Conservation (phyloP, 1,140 invertebrate genomes). For the Diabrotica undecimpunctata region DNA sequence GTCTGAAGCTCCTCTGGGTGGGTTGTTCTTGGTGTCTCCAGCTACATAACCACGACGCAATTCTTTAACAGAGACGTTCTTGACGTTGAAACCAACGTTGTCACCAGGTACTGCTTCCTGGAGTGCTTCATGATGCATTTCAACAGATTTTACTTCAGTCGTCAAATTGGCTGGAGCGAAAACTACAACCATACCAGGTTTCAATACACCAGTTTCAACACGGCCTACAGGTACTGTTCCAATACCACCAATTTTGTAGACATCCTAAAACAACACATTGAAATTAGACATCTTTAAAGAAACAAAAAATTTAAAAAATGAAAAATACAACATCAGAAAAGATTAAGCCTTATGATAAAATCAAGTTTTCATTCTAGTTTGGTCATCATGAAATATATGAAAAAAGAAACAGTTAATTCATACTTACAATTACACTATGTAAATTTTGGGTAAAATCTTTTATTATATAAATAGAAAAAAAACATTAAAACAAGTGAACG, state of each 20-base stretch:
- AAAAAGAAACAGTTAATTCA: not conserved
- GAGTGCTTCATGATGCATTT: slow-evolving; percentile 93
- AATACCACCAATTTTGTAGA: slow-evolving; percentile 98
- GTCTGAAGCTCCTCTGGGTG: slow-evolving; percentile 76
- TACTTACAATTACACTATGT: too few relatives aligned
- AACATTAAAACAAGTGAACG: too few relatives aligned
- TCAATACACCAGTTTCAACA: slow-evolving; percentile 93
- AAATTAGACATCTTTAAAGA: slow-evolving; percentile 5
- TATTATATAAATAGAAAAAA: too few relatives aligned
- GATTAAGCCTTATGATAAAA: slow-evolving; percentile 33
- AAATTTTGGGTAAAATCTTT: too few relatives aligned
- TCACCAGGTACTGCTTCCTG: slow-evolving; percentile 84
- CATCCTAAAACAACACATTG: slow-evolving; percentile 61
- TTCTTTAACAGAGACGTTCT: slow-evolving; percentile 94
- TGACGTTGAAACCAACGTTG: slow-evolving; percentile 95
- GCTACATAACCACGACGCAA: slow-evolving; percentile 86
- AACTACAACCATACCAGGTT: slow-evolving; percentile 89
- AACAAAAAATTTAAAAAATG: slow-evolving; percentile 4
- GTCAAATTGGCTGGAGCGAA: slow-evolving; percentile 85
- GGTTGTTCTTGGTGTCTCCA: slow-evolving; percentile 85
- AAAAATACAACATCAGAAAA: slow-evolving; percentile 31
- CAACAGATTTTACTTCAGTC: slow-evolving; percentile 95
- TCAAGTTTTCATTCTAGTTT: slow-evolving; percentile 9
- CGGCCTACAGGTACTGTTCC: slow-evolving; percentile 96
- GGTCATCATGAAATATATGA: not conserved